Evolutionary conservation across 2,113 vertebrate species (phyloP), one percentile per base, ranked within the genome.

Genomic region (Salvelinus namaycush): DNA sequence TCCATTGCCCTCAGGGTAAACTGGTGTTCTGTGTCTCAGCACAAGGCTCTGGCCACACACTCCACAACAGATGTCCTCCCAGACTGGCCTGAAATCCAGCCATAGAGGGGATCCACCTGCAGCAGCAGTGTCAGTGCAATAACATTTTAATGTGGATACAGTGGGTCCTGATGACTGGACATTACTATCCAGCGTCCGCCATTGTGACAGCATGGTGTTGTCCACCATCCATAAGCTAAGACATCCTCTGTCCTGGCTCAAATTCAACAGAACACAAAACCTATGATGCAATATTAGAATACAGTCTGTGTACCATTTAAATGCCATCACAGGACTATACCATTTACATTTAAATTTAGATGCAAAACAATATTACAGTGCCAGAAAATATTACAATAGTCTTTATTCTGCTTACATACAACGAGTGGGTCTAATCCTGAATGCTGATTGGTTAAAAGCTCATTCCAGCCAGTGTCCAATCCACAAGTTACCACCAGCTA

Each of bases 21-120:
- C 92, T 93, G 91, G 89, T 90, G 92, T 90, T 90, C 92, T 71
- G 92, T 90, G 84, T 92, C 92, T 93, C 94, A 93, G 82, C 89
- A 86, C 86, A 54, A 3, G 65, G 49, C 66, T 22, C 70, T 76
- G 65, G 78, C 68, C 48, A 59, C 83, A 86, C 86, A 86, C 78
- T 13, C 59, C 79, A 75, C 26, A 89, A 81, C 91, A 89, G 80
- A 84, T 84, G 80, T 77, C 82, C 72, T 69, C 20, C 59, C 62
- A 60, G 68, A 26, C 64, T 16, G 48, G 13, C 31, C 57, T 16
- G 59, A 44, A 12, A 71, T 75, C 14, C 70, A 78, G 77, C 76
- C 90, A 89, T 87, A 86, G 81, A 79, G 74, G 78, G 57, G 8
- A 11, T 24, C 24, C 70, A 18, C 20, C 70, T n/a, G 48, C 48